Conservation (phyloP, 2,797 vertebrate species). For the Heterohyrax brucei region DNA sequence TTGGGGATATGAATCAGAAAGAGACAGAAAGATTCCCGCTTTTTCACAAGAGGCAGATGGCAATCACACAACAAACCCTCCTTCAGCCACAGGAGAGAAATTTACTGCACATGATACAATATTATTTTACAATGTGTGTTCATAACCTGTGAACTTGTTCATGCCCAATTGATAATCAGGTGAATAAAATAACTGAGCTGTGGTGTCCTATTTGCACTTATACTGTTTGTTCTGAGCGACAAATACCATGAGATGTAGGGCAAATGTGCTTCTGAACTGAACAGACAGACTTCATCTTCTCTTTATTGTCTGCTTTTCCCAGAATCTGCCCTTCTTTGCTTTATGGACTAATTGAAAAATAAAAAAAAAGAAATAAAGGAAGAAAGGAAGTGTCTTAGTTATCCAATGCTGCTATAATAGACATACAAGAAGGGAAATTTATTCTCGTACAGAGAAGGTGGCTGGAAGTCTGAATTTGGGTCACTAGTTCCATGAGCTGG, state of each 20-base stretch:
- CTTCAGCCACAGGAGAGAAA: not conserved
- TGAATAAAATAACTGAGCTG: not conserved
- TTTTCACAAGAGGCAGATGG: not conserved
- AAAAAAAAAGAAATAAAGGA: too few relatives aligned
- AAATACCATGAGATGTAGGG: not conserved
- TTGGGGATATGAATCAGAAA: not conserved
- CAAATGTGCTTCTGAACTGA: not conserved
- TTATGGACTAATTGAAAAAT: too few relatives aligned
- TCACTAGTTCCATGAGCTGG: too few relatives aligned
- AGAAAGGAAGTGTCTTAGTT: too few relatives aligned
- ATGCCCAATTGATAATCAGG: not conserved
- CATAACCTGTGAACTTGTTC: not conserved
- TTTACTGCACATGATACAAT: not conserved
- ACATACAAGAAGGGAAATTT: too few relatives aligned
- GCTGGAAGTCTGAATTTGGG: too few relatives aligned
- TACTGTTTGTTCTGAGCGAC: not conserved
- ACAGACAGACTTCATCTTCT: not conserved
- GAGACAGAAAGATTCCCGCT: accelerated
- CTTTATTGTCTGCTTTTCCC: not conserved
- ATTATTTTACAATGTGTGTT: not conserved
- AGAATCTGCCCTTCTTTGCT: not conserved
- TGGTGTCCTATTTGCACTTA: not conserved
- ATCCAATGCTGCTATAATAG: too few relatives aligned
- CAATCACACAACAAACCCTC: not conserved
- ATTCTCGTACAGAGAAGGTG: too few relatives aligned